Conservation (phyloP, 2,797 vertebrate genomes). For the Cyprinodon diabolis region DNA sequence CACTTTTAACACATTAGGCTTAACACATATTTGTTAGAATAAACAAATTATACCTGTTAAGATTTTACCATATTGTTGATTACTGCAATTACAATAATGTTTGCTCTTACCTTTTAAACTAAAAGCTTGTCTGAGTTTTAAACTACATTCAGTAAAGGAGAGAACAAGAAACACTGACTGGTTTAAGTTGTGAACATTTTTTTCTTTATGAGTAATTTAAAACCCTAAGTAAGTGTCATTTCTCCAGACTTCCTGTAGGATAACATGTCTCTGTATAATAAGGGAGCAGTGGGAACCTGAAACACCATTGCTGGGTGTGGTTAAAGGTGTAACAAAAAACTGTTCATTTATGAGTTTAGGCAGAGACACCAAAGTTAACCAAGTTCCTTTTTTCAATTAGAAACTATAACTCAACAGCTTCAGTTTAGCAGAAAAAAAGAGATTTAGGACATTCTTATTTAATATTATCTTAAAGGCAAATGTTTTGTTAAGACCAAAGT, state of each 20-base stretch:
- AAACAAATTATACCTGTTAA: too few species aligned
- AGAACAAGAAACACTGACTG: too few species aligned
- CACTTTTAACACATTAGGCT: too few species aligned
- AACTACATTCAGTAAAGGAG: too few species aligned
- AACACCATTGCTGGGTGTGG: neutral
- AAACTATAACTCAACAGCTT: neutral
- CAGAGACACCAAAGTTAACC: neutral
- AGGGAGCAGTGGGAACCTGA: neutral
- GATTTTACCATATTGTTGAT: too few species aligned
- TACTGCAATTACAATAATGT: too few species aligned
- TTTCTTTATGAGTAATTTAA: neutral
- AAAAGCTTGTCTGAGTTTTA: too few species aligned
- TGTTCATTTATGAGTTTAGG: neutral
- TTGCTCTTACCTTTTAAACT: too few species aligned
- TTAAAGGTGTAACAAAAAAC: neutral
- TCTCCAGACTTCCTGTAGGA: neutral
- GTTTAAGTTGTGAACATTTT: too few species aligned
- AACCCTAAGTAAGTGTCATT: neutral
- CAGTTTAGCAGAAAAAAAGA: neutral
- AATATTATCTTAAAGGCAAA: neutral
- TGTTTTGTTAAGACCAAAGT: neutral
- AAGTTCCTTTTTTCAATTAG: neutral
- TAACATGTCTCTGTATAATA: neutral
- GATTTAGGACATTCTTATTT: neutral
- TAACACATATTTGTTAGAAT: too few species aligned